These are phyloP conservation scores for Pristionchus arcanus DNA, from an alignment of 2,888 invertebrate species.

Conservation along the genomic window DNA sequence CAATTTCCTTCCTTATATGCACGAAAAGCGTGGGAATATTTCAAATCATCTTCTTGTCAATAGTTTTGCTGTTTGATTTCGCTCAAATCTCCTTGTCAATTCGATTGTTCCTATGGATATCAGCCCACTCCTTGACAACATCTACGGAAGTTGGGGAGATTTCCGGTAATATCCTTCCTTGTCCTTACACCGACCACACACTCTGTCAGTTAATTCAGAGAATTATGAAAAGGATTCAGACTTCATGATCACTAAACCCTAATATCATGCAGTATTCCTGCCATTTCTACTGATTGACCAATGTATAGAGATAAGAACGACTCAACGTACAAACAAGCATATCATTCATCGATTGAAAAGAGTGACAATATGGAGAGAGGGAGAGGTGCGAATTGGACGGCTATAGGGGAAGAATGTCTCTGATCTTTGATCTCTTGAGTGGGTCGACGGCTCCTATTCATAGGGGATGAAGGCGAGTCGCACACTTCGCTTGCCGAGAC, in stretches of 20 bases:
- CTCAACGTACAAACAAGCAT: neutral
- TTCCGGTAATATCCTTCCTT: neutral
- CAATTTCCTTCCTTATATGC: neutral
- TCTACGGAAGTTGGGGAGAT: neutral
- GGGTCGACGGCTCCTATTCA: neutral
- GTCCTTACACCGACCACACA: too few species aligned
- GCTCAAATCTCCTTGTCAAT: neutral
- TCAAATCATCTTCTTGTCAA: neutral
- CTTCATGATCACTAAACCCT: too few species aligned
- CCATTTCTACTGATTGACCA: too few species aligned
- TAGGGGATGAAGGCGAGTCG: neutral
- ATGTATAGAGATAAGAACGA: neutral
- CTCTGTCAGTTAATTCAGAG: too few species aligned
- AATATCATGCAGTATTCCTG: too few species aligned
- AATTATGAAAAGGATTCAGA: too few species aligned
- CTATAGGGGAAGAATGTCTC: conserved; percentile 6
- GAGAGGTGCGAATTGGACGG: conserved; percentile 5
- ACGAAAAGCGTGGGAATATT: neutral
- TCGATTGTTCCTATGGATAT: neutral
- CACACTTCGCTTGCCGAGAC: conserved; percentile 68
- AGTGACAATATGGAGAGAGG: neutral
- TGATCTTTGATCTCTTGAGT: conserved; percentile 46
- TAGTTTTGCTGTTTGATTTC: neutral
- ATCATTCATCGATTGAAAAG: neutral
- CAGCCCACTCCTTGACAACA: neutral